Base-by-base conservation (phyloP, 2,888 invertebrate genomes). In the Labia minor region DNA sequence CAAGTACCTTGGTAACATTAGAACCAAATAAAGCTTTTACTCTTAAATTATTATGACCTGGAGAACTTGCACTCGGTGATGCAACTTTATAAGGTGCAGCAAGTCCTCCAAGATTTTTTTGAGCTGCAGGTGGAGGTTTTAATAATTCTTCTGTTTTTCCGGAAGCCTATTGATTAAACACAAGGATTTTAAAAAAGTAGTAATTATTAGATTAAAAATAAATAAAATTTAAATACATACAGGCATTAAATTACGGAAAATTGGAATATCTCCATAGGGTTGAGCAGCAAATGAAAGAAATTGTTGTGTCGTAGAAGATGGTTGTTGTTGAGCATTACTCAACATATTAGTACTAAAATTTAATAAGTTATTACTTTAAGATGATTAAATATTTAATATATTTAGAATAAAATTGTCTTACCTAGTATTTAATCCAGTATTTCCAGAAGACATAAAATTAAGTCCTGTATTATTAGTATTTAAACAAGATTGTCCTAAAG, bases 241-340 rank as follows among this genome's bases (percentile, higher is more conserved):
- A 1, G 79, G 78, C 18, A 79, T 70, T 0, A 92, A 76, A 74
- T 90, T 90, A 73, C 89, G 89, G 76, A 92, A 88, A 0, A 95
- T 83, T 0, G 92, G 89, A 37, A 89, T 89, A 75, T 94, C 92
- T 0, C 95, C 94, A 74, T 92, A 95, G 0, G 95, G 95, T 0
- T 89, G 83, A 0, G 89, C 86, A 0, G 89, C 87, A 61, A 93
- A 79, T 0, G 89, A 83, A 67, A 90, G 76, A 20, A 89, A 87
- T 74, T 89, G 87, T 70, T 89, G 89, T 69, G 76, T 75, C 76
- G 70, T 67, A 8, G 69, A 66, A 11, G 64, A 19, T n/a, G 62
- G 26, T 37, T 16, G 21, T 62, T 69, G 66, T 33, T 64, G 19
- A 6, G 65, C 18, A 64, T 49, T 64, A 1, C 19, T 19, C 33